A percentile compares a stretch with the other conserved stretches of the same genome.
Evolutionary conservation across 2,113 vertebrate genomes (phyloP).

Genomic region (Tetraodon nigroviridis): DNA sequence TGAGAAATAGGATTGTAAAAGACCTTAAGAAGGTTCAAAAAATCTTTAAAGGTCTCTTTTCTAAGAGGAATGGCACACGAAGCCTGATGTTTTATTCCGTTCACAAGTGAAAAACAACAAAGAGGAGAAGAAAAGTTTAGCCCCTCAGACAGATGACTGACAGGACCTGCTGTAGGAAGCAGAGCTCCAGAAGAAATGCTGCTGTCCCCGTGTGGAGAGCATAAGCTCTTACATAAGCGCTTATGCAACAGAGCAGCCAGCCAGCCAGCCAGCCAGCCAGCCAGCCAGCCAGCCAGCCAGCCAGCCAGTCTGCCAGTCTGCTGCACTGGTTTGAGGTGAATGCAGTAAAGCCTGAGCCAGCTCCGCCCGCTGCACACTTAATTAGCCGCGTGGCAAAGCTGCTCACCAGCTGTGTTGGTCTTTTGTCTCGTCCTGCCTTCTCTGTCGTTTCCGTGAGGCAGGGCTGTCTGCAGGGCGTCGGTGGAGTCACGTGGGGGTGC

Average conservation of each 20-base stretch:
- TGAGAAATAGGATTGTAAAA: background rate
- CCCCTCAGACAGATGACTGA: slow-evolving; percentile 13
- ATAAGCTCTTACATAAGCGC: slow-evolving; percentile 51
- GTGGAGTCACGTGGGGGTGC: background rate
- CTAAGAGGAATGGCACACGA: background rate
- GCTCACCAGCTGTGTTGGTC: slow-evolving; percentile 9
- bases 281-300: slow-evolving; percentile 33
- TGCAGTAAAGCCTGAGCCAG: slow-evolving; percentile 22
- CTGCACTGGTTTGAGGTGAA: slow-evolving; percentile 46
- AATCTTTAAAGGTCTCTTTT: background rate
- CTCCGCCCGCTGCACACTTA: slow-evolving; percentile 21
- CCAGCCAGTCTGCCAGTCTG: slow-evolving; percentile 40
- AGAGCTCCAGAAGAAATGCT: slow-evolving; percentile 40
- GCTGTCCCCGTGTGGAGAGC: slow-evolving; percentile 30
- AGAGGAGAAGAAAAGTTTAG: background rate
- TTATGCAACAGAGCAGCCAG: slow-evolving; percentile 54
- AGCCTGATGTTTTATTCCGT: slow-evolving; percentile 2
- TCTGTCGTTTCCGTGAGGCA: background rate
- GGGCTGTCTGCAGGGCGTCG: too few relatives aligned
- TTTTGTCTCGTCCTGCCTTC: background rate
- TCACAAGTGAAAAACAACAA: background rate
- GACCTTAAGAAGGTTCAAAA: background rate
- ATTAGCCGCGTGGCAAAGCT: slow-evolving; percentile 27
- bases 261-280: slow-evolving; percentile 32
- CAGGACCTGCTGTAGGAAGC: slow-evolving; percentile 16